Percentiles rank a stretch among this genome's conserved stretches.
Conservation (phyloP, 2,888 invertebrate species). For the Acleris sparsana region DNA sequence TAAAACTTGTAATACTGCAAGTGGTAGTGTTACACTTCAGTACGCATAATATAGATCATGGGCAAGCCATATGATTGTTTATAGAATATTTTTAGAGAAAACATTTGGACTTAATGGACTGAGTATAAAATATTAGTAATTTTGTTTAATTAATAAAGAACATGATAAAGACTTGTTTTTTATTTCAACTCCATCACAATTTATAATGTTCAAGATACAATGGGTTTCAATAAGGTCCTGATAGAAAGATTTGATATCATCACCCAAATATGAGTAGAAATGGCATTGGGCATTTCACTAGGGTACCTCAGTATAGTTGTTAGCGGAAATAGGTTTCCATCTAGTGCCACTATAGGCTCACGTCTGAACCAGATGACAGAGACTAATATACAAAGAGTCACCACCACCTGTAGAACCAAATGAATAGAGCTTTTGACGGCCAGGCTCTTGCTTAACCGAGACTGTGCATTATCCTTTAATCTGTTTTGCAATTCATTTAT, state of each 20-base stretch:
- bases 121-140: constrained; percentile 76
- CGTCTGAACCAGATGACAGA: constrained; percentile 73
- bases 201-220: constrained; percentile 49
- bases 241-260: constrained; percentile 74
- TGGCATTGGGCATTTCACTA: constrained; percentile 69
- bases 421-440: constrained; percentile 69
- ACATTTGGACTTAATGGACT: constrained; percentile 70
- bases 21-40: constrained; percentile 9
- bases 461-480: constrained; percentile 69
- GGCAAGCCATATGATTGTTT: constrained; percentile 60
- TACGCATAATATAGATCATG: constrained; percentile 61
- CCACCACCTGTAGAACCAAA: constrained; percentile 60
- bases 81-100: constrained; percentile 68
- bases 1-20: constrained; percentile 19
- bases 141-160: constrained; percentile 73
- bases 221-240: constrained; percentile 68
- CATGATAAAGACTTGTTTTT: constrained; percentile 51
- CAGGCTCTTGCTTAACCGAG: constrained; percentile 64
- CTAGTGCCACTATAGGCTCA: constrained; percentile 70
- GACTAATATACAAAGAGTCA: constrained; percentile 60
- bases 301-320: constrained; percentile 69
- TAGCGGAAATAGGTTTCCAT: constrained; percentile 71
- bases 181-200: constrained; percentile 13
- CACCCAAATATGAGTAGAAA: constrained; percentile 77
- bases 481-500: constrained; percentile 80